phyloP scores from a whole-genome alignment of 2,888 invertebrate genomes.

The Portevinia maculata region DNA sequence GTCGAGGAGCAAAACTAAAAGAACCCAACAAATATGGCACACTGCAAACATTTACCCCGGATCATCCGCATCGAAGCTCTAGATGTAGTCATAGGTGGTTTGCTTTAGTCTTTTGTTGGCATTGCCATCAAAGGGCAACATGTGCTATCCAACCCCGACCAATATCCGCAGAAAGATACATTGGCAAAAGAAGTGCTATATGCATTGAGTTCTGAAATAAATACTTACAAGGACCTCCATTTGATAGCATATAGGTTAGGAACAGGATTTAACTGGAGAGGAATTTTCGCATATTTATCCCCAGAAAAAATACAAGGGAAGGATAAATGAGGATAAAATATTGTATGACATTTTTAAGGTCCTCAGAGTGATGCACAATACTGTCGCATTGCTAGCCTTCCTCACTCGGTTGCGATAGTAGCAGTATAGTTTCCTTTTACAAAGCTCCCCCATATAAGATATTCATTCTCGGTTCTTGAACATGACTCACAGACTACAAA shows the following conservation, averaged over 20 bases:
- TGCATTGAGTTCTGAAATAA: conserved; percentile 70
- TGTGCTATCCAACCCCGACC: conserved; percentile 59
- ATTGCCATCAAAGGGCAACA: conserved; percentile 70
- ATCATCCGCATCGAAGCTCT: conserved; percentile 59
- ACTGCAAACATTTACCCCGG: conserved; percentile 64
- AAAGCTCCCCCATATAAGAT: conserved; percentile 40
- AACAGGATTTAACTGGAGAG: conserved; percentile 50
- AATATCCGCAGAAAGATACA: conserved; percentile 19
- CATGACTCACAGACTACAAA: conserved; percentile 38
- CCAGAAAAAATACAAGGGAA: background rate
- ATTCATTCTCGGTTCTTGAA: conserved; percentile 52
- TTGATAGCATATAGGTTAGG: conserved; percentile 52
- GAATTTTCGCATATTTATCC: conserved; percentile 39
- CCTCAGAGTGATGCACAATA: conserved; percentile 35
- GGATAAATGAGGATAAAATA: conserved; percentile 72
- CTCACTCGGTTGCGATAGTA: conserved; percentile 31
- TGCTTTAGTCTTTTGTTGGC: conserved; percentile 56
- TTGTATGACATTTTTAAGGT: conserved; percentile 70
- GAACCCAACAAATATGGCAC: conserved; percentile 65
- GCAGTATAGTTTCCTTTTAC: conserved; percentile 65
- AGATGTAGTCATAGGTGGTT: conserved; percentile 62
- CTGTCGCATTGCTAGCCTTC: conserved; percentile 22
- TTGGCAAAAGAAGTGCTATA: conserved; percentile 27
- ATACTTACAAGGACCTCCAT: conserved; percentile 74
- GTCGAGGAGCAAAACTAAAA: conserved; percentile 6